Conservation (phyloP, 2,888 invertebrate species). For the Spisula solida region DNA sequence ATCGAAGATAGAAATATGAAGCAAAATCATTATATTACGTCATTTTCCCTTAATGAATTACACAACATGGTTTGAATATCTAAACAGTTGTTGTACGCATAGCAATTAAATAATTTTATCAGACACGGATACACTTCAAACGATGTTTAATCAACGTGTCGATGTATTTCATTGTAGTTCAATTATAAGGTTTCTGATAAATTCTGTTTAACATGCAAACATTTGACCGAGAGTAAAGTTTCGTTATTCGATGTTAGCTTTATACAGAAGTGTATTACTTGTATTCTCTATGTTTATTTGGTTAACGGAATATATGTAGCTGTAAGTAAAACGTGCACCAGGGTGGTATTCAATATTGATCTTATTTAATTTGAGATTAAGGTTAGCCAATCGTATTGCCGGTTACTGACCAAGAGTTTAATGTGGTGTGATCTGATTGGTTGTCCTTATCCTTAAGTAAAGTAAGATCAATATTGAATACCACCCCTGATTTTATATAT, state of each 20-base stretch:
- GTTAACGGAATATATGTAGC: not conserved
- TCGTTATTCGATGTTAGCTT: not conserved
- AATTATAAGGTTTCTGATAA: slow-evolving; percentile 1
- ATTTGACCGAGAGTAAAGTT: slow-evolving; percentile 3
- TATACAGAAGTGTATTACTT: not conserved
- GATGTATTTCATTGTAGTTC: not conserved
- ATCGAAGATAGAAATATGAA: no score
- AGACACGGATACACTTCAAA: not conserved
- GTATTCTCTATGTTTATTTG: not conserved
- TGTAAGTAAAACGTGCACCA: not conserved
- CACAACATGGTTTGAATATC: not conserved
- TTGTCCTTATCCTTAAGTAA: no score
- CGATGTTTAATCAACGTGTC: not conserved
- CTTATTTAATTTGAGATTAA: no score
- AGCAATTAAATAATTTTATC: slow-evolving; percentile 10
- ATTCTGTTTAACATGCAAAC: slow-evolving; percentile 17
- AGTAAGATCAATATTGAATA: no score
- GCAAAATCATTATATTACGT: not conserved
- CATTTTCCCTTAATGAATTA: not conserved
- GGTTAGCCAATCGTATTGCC: no score
- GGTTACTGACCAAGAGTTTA: no score
- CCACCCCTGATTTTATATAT: no score
- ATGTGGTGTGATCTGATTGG: no score
- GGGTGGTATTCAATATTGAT: no score
- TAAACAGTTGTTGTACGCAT: not conserved